phyloP scores from a whole-genome alignment of 2,797 vertebrate genomes.

The Pseudochaenichthys georgianus region DNA sequence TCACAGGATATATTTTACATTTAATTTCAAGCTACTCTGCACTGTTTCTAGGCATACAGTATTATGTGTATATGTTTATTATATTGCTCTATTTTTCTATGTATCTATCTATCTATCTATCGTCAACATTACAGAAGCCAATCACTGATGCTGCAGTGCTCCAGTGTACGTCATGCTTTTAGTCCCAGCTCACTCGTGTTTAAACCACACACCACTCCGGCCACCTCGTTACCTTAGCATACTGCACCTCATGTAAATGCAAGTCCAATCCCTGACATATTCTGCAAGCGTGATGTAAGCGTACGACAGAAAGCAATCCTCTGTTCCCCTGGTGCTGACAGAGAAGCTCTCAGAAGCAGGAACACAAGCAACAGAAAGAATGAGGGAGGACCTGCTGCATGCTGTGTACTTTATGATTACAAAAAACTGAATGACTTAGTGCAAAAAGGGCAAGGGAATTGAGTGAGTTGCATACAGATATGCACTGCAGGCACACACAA shows the following conservation, averaged over 20 bases:
- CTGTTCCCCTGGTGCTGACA: conserved; percentile 45
- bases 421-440: conserved; percentile 22
- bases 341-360: conserved; percentile 35
- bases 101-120: background rate
- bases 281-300: conserved; percentile 77
- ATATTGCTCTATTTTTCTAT: too few species aligned
- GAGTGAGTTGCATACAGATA: conserved; percentile 50
- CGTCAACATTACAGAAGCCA: conserved; percentile 34
- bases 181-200: conserved; percentile 41
- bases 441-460: conserved; percentile 39
- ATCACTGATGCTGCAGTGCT: conserved; percentile 37
- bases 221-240: conserved; percentile 51
- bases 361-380: conserved; percentile 43
- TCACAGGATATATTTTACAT: too few species aligned
- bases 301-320: conserved; percentile 63
- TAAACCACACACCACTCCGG: conserved; percentile 36
- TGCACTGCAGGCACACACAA: conserved; percentile 20
- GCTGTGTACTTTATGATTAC: conserved; percentile 8
- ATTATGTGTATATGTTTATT: too few species aligned
- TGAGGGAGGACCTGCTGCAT: conserved; percentile 19
- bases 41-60: too few species aligned
- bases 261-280: conserved; percentile 61
- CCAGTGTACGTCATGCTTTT: conserved; percentile 1
- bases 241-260: conserved; percentile 43
- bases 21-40: too few species aligned